Percentiles rank a stretch among this genome's conserved stretches.
These are phyloP conservation scores for Dicentrarchus labrax DNA, from an alignment of 2,113 vertebrate species.

Conservation along the genomic window DNA sequence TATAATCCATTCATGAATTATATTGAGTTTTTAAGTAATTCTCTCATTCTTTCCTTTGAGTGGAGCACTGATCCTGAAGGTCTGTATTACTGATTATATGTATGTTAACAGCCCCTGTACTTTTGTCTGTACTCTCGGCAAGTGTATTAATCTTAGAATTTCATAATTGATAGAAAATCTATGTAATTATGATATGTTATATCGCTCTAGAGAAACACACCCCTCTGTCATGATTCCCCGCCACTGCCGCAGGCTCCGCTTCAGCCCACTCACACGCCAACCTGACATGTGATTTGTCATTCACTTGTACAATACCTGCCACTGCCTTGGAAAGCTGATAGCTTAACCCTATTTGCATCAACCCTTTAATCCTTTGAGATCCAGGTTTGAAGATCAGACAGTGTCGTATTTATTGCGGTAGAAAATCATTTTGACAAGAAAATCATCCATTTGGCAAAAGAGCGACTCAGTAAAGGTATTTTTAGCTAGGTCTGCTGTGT, in stretches of 20 bases:
- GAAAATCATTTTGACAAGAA: slow-evolving; percentile 54
- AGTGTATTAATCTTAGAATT: background rate
- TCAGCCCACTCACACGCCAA: background rate
- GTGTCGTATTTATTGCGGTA: slow-evolving; percentile 2
- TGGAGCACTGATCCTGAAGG: background rate
- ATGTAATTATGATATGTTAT: slow-evolving; percentile 14
- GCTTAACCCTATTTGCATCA: slow-evolving; percentile 42
- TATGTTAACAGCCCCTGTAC: background rate
- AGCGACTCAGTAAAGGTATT: background rate
- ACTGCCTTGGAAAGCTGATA: slow-evolving; percentile 19
- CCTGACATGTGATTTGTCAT: slow-evolving; percentile 27
- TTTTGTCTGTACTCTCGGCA: background rate
- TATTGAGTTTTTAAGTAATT: background rate
- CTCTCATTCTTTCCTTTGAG: background rate
- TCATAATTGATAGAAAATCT: slow-evolving; percentile 16
- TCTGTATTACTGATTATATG: background rate
- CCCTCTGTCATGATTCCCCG: background rate
- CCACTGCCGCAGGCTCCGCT: background rate
- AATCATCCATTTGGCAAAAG: slow-evolving; percentile 36
- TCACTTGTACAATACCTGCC: slow-evolving; percentile 27
- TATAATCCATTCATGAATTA: no score
- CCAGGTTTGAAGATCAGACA: slow-evolving; percentile 23
- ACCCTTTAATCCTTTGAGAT: slow-evolving; percentile 38
- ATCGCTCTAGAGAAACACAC: background rate
- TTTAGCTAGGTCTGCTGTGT: background rate